Conservation (phyloP, 2,113 vertebrate species). For the Etheostoma cragini region DNA sequence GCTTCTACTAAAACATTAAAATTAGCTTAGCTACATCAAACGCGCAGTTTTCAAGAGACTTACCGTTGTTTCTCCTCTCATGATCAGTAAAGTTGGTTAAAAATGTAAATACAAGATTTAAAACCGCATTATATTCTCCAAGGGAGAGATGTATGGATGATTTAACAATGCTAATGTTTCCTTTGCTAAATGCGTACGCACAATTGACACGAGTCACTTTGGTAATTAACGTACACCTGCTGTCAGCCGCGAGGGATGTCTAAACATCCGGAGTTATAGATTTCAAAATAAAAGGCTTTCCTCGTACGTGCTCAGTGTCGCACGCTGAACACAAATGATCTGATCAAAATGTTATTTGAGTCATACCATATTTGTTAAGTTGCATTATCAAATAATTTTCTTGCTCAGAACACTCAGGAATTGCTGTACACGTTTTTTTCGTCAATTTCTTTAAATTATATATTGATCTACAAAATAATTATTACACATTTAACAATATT, state of each 20-base stretch:
- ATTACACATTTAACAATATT: neutral
- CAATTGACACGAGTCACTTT: rapidly evolving
- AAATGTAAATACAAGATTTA: too few relatives aligned
- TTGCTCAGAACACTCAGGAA: neutral
- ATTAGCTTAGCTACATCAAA: neutral
- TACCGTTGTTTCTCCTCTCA: slow-evolving; percentile 48
- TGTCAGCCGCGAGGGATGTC: rapidly evolving
- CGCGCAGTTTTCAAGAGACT: neutral
- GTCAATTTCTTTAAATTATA: neutral
- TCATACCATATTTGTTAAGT: neutral
- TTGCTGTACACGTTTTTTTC: neutral
- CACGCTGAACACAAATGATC: too few relatives aligned
- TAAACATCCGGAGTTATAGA: rapidly evolving
- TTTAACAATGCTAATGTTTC: too few relatives aligned
- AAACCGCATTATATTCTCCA: neutral
- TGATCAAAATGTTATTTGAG: too few relatives aligned
- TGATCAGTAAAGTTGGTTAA: neutral
- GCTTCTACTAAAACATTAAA: neutral
- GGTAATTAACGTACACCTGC: slow-evolving; percentile 45
- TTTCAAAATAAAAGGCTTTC: slow-evolving; percentile 51
- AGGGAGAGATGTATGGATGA: rapidly evolving
- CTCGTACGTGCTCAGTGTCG: neutral
- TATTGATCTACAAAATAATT: neutral
- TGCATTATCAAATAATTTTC: too few relatives aligned
- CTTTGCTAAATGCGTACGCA: rapidly evolving